These are phyloP conservation scores for Chloroceryle amazona DNA, from an alignment of 2,797 vertebrate genomes.

Conservation along the genomic window DNA sequence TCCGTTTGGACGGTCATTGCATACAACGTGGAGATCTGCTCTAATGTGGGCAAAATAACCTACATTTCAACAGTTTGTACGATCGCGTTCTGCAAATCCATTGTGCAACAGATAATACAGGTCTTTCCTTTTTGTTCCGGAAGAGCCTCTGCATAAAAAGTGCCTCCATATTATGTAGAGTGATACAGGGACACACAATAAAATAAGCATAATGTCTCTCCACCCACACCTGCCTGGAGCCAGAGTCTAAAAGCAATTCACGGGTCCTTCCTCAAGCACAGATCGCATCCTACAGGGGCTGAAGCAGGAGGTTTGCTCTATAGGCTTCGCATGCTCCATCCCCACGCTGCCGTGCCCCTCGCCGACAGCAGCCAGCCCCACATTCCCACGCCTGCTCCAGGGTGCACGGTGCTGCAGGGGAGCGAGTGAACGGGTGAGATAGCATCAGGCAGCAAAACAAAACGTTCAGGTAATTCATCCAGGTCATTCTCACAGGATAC, in stretches of 20 bases:
- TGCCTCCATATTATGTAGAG: conserved; percentile 17
- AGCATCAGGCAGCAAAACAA: not conserved
- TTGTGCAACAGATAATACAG: not conserved
- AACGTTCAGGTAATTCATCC: not conserved
- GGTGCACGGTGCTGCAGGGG: not conserved
- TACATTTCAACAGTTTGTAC: not conserved
- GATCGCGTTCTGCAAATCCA: not conserved
- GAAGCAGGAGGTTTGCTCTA: fast-evolving
- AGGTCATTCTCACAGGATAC: not conserved
- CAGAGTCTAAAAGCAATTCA: not conserved
- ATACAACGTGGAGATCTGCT: not conserved
- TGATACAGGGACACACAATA: conserved; percentile 30
- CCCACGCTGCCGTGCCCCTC: not conserved
- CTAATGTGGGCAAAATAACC: not conserved
- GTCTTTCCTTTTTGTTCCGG: not conserved
- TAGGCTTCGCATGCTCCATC: fast-evolving
- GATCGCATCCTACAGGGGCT: not conserved
- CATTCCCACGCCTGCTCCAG: not conserved
- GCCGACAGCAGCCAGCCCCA: fast-evolving
- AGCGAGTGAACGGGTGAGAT: not conserved
- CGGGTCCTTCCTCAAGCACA: not conserved
- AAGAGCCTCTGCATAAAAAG: conserved; percentile 16
- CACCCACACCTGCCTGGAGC: conserved; percentile 41
- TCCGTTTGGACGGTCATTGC: not conserved
- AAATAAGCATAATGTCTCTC: conserved; percentile 28